Evolutionary conservation across 2,888 invertebrate species (phyloP), one percentile per base, ranked within the genome.

Genomic region (Crematogaster levior): DNA sequence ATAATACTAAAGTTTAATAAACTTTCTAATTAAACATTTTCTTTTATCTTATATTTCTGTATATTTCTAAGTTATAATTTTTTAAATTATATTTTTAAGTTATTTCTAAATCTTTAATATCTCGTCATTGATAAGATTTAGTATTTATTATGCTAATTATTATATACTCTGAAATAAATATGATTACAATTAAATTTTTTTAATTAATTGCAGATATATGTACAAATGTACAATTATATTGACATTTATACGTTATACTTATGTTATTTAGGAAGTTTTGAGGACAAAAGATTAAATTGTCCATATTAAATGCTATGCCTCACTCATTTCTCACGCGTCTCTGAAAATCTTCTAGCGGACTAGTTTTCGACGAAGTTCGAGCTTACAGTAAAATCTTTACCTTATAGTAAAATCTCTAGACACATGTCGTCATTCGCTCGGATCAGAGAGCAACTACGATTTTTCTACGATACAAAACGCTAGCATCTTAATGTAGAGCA

Each of bases 401-500:
- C 18, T 56, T 61, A 40, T 24, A 66, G 40, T 58, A 68, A 77
- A 66, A 56, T 66, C 43, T 66, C 43, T 77, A 66, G 65, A n/a
- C 51, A n/a, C 65, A n/a, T n/a, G 70, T 18, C n/a, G 72, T n/a
- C 60, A 73, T 10, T 46, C 46, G 73, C 40, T 75, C 43, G 51
- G 12, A 48, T 37, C n/a, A 77, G 4, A 68, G 43, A 68, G 40
- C 53, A 53, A 43, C 12, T 79, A 43, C 40, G 21, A 58, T 58
- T 65, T 63, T 84, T 82, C 84, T 86, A 81, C 48, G 34, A 88
- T 27, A 81, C 37, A 40, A 37, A 30, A 79, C 43, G 60, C 74
- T 81, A 83, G 79, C 34, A 80, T 60, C 65, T 86, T 79, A 74
- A 75, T 65, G 68, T 84, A 73, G 56, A 84, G 34, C 75, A 68